Evolutionary conservation across 2,888 invertebrate species (phyloP), one percentile per base, ranked within the genome.

Genomic region (Brenthis daphne): DNA sequence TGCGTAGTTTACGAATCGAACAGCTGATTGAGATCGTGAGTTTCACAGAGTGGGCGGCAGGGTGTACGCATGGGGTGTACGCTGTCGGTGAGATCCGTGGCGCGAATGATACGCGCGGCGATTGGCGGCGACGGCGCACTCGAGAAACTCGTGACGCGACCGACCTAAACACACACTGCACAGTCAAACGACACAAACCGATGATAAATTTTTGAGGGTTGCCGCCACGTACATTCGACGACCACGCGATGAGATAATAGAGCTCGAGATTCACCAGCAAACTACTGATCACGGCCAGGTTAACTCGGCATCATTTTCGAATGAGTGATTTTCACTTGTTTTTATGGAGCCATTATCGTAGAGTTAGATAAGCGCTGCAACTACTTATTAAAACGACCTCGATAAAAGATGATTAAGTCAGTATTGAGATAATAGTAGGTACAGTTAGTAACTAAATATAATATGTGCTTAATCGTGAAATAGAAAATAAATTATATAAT

Each of bases 51-150:
- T 57, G 75, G 79, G 78, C 76, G 75, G 76, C 74, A 82, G 79
- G 82, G 79, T 80, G 79, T 77, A 80, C 70, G 82, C 79, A 80
- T 80, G 81, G 82, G 82, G 82, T 83, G 89, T 86, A 84, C 85
- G 85, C 78, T 81, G 77, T 78, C 83, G 78, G 76, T 83, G 87
- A 83, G 81, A 88, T 84, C 85, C 83, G 88, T 84, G 84, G 85
- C 86, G 87, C 88, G 88, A 92, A 88, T 92, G 92, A 85, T 85
- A 85, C 84, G 85, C 80, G 80, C 82, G 82, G 77, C 82, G 80
- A 76, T 79, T 81, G 78, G 84, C 85, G 85, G 82, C 88, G 87
- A 82, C 89, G 88, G 89, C 88, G 90, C 89, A 87, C 84, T 88
- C 85, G 85, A 70, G 73, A 75, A 74, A 70, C 78, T 86, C 82